Conservation (phyloP, 1,140 invertebrate genomes). For the Cyphomyrmex costatus region DNA sequence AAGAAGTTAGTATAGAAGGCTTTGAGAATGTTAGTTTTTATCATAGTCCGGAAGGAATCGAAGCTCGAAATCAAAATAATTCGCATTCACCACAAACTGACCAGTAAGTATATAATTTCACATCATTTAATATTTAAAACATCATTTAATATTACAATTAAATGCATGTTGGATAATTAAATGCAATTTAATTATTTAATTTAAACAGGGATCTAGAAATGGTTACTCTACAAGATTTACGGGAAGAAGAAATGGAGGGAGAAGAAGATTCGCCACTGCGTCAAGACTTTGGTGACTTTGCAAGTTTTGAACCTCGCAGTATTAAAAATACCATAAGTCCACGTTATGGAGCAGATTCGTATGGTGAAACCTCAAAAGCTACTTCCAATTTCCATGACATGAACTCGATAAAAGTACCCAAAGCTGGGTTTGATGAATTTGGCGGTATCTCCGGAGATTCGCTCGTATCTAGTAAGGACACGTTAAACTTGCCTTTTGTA, state of each 20-base stretch:
- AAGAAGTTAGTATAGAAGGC: slow-evolving; percentile 87
- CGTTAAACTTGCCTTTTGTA: slow-evolving; percentile 83
- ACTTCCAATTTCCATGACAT: slow-evolving; percentile 79
- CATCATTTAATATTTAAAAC: too few relatives aligned
- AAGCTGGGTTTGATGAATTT: slow-evolving; percentile 85
- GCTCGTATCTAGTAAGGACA: slow-evolving; percentile 83
- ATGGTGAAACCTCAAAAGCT: slow-evolving; percentile 75
- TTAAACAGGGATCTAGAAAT: slow-evolving; percentile 82
- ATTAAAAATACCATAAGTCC: slow-evolving; percentile 80
- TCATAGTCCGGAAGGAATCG: slow-evolving; percentile 90
- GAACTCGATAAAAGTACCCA: slow-evolving; percentile 83
- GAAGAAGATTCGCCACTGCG: slow-evolving; percentile 83
- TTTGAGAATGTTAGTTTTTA: slow-evolving; percentile 94
- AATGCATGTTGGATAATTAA: not conserved
- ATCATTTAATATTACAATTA: too few relatives aligned
- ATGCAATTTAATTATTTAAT: not conserved
- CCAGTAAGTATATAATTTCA: slow-evolving; percentile 75
- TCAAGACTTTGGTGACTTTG: slow-evolving; percentile 83
- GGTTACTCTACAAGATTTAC: slow-evolving; percentile 76
- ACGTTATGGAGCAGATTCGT: slow-evolving; percentile 73
- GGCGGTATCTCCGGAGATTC: slow-evolving; percentile 83
- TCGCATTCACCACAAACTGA: slow-evolving; percentile 78
- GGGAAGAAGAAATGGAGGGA: slow-evolving; percentile 81
- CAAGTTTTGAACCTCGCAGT: slow-evolving; percentile 81
- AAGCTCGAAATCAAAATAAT: slow-evolving; percentile 86